Conservation (phyloP, 2,797 vertebrate species). For the Tenualosa ilisha region DNA sequence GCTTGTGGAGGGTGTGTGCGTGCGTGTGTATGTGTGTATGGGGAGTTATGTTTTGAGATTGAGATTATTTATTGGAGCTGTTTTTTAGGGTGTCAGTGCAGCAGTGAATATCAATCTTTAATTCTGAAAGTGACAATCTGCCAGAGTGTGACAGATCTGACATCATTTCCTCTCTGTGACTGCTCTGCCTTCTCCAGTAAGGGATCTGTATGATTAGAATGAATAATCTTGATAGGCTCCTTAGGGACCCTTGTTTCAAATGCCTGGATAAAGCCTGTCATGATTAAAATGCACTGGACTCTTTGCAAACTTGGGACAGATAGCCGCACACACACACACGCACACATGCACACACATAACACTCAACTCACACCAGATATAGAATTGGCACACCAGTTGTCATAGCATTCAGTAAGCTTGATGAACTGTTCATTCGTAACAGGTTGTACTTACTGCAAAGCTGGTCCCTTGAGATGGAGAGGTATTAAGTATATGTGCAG, state of each 20-base stretch:
- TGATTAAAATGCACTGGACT: slow-evolving; percentile 42
- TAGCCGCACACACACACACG: not conserved
- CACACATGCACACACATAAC: not conserved
- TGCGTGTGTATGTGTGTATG: not conserved
- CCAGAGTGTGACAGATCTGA: slow-evolving; percentile 27
- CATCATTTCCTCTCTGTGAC: slow-evolving; percentile 42
- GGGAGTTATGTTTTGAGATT: not conserved
- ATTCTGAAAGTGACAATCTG: slow-evolving; percentile 24
- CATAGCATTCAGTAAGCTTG: not conserved
- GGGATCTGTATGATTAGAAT: slow-evolving; percentile 44
- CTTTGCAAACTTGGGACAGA: not conserved
- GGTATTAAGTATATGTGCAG: not conserved
- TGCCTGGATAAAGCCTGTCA: slow-evolving; percentile 33
- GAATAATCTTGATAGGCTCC: slow-evolving; percentile 45
- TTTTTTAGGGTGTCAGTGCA: too few relatives aligned
- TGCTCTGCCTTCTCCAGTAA: slow-evolving; percentile 33
- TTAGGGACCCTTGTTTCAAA: slow-evolving; percentile 45
- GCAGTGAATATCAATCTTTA: not conserved
- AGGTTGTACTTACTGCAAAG: not conserved
- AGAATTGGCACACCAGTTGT: not conserved
- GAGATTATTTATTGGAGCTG: too few relatives aligned
- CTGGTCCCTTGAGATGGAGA: not conserved
- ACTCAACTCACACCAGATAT: not conserved
- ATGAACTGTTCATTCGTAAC: not conserved
- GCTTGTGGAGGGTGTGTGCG: not conserved